Conservation (phyloP, 2,113 vertebrate species). For the Phodopus roborovskii region DNA sequence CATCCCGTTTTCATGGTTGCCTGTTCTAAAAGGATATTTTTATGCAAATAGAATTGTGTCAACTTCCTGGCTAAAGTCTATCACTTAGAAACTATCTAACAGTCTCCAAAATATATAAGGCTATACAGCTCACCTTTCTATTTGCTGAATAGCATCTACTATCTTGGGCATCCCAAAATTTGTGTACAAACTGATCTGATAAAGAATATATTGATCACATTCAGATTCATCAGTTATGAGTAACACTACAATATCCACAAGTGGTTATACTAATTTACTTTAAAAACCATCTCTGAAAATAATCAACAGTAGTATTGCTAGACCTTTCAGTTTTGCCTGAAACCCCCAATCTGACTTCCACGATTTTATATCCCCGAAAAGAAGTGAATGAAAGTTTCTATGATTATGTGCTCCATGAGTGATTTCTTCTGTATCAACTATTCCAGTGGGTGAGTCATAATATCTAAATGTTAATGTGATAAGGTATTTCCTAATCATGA, state of each 20-base stretch:
- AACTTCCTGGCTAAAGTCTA: neutral
- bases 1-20: neutral
- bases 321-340: neutral
- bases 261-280: neutral
- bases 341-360: neutral
- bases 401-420: too few relatives aligned
- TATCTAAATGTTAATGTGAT: neutral
- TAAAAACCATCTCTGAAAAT: neutral
- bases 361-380: neutral
- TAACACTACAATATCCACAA: neutral
- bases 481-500: neutral
- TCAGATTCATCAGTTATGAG: neutral
- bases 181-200: neutral
- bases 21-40: neutral
- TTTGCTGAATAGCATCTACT: neutral
- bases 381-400: neutral
- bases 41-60: neutral
- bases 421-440: neutral
- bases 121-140: neutral
- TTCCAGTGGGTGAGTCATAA: neutral
- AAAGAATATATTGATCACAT: neutral
- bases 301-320: fast-evolving
- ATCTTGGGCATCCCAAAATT: neutral
- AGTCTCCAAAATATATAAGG: neutral
- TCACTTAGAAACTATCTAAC: neutral